These are phyloP conservation scores for Leptinotarsa undecemlineata DNA, from an alignment of 1,140 invertebrate species.

Conservation along the genomic window DNA sequence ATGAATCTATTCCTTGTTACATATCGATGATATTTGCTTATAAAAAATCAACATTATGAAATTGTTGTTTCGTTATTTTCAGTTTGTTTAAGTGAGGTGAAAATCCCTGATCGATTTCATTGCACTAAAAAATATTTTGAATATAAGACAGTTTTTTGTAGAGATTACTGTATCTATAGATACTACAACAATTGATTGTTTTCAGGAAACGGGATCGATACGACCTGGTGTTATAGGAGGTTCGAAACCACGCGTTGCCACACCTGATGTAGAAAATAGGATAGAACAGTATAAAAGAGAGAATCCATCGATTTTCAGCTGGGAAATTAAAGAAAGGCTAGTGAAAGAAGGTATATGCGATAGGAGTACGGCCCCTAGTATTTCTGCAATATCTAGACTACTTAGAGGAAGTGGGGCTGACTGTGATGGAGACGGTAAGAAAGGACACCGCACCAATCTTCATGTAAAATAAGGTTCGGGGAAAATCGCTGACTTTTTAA, in stretches of 20 bases:
- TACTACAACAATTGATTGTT: slow-evolving; percentile 15
- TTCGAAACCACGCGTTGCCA: slow-evolving; percentile 75
- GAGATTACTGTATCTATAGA: too few species aligned
- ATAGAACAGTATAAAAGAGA: slow-evolving; percentile 87
- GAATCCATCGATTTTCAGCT: slow-evolving; percentile 89
- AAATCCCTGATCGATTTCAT: background rate
- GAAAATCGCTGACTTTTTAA: too few species aligned
- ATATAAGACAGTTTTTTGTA: too few species aligned
- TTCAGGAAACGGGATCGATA: slow-evolving; percentile 80
- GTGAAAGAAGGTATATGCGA: slow-evolving; percentile 84
- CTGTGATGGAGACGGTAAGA: slow-evolving; percentile 56
- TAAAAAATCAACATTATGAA: too few species aligned
- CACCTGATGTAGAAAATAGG: slow-evolving; percentile 77
- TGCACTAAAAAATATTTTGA: too few species aligned
- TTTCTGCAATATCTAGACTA: slow-evolving; percentile 83
- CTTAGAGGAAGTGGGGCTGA: slow-evolving; percentile 72
- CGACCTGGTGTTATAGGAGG: slow-evolving; percentile 81
- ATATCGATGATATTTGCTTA: too few species aligned
- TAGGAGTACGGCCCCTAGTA: slow-evolving; percentile 76
- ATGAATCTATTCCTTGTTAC: too few species aligned
- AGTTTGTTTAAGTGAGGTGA: background rate
- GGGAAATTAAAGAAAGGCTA: slow-evolving; percentile 86
- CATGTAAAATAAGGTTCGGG: too few species aligned
- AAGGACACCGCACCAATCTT: too few species aligned
- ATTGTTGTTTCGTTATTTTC: too few species aligned